Evolutionary conservation across 1,140 invertebrate species (phyloP).

Genomic region (Carposina sasakii): DNA sequence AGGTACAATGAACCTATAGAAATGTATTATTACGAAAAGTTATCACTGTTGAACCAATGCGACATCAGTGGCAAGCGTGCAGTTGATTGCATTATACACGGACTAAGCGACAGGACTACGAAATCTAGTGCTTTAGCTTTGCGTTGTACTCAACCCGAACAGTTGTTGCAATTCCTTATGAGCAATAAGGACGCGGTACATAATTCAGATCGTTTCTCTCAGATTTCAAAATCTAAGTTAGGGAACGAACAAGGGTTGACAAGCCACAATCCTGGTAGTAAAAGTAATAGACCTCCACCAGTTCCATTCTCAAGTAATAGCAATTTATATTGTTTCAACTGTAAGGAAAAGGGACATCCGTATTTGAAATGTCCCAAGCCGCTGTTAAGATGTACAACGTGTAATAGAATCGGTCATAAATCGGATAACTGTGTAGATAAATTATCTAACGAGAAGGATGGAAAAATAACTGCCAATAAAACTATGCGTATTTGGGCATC

Average conservation of each 20-base stretch:
- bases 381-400: not conserved
- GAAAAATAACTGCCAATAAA: not conserved
- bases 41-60: constrained; percentile 4
- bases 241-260: not conserved
- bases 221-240: not conserved
- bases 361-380: constrained; percentile 1
- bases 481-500: not conserved
- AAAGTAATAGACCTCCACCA: not conserved
- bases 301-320: no score
- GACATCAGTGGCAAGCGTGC: constrained; percentile 7
- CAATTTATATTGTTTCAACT: not conserved
- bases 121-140: constrained; percentile 11
- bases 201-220: not conserved
- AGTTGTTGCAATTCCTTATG: constrained; percentile 1
- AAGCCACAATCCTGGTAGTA: not conserved
- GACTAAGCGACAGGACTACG: constrained; percentile 2
- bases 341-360: not conserved
- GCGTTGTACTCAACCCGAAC: constrained; percentile 6
- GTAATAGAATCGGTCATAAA: constrained; percentile 1
- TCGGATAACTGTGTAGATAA: not conserved
- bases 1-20: not conserved
- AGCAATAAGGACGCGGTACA: constrained; percentile 9
- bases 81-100: constrained; percentile 11
- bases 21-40: constrained; percentile 12
- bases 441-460: not conserved